These are phyloP conservation scores for Tinamus guttatus DNA, from an alignment of 2,113 vertebrate species.

Conservation along the genomic window DNA sequence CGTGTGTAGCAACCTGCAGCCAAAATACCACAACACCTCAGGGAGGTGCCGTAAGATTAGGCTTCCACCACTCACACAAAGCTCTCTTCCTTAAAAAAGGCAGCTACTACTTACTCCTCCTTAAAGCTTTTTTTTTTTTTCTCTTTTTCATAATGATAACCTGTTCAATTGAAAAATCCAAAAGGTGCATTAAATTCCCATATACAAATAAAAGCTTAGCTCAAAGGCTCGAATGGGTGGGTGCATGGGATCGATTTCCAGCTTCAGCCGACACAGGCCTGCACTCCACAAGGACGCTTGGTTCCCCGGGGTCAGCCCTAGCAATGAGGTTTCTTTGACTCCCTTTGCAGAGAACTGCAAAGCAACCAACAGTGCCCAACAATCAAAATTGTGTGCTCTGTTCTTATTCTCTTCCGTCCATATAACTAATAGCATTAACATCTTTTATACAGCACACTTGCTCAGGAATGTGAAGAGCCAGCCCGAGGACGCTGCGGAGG, in stretches of 20 bases:
- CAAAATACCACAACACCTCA: neutral
- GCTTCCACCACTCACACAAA: neutral
- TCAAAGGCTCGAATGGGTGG: neutral
- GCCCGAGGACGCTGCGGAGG: neutral
- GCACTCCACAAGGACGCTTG: neutral
- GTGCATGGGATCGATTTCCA: neutral
- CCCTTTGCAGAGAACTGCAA: neutral
- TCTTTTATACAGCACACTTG: neutral
- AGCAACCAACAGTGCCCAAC: accelerated
- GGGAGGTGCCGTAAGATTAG: neutral
- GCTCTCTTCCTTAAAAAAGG: neutral
- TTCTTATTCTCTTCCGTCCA: neutral
- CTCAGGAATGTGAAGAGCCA: neutral
- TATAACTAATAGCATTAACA: neutral
- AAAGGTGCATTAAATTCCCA: neutral
- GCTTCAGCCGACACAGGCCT: neutral
- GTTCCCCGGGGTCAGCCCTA: neutral
- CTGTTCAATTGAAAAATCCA: neutral
- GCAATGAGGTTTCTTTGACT: neutral
- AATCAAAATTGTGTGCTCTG: accelerated
- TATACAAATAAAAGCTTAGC: neutral
- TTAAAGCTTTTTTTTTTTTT: neutral
- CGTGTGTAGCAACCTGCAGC: accelerated
- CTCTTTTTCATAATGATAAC: neutral
- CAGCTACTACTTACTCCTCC: neutral